Conservation (phyloP, 1,140 invertebrate genomes). For the Proctacanthus coquilletti region DNA sequence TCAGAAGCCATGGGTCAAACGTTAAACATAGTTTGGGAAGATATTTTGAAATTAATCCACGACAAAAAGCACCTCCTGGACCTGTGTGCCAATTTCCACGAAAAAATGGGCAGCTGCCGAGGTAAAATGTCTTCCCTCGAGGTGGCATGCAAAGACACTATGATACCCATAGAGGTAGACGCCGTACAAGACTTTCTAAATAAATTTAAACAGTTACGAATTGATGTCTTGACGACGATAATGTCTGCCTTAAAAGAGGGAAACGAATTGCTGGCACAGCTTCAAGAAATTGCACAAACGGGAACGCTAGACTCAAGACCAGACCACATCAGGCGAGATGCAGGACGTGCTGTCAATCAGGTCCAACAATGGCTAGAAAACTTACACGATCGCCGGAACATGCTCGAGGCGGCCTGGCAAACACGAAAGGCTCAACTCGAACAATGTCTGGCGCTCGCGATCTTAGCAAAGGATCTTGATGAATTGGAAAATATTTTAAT, state of each 20-base stretch:
- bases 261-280: conserved; percentile 52
- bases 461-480: conserved; percentile 54
- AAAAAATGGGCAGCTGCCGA: conserved; percentile 50
- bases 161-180: conserved; percentile 50
- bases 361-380: conserved; percentile 61
- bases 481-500: conserved; percentile 46
- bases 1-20: conserved; percentile 86
- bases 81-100: conserved; percentile 56
- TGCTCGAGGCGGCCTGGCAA: conserved; percentile 58
- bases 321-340: conserved; percentile 44
- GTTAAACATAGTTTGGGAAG: conserved; percentile 72
- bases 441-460: conserved; percentile 58
- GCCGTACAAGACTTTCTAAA: conserved; percentile 45
- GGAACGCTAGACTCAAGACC: conserved; percentile 61
- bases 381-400: conserved; percentile 57
- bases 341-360: conserved; percentile 46
- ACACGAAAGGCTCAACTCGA: conserved; percentile 53
- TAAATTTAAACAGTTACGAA: conserved; percentile 45
- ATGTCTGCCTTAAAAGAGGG: conserved; percentile 64
- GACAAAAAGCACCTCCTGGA: conserved; percentile 61
- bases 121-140: conserved; percentile 52
- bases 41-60: conserved; percentile 67
- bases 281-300: conserved; percentile 47
- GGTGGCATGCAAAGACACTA: conserved; percentile 42
- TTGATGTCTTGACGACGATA: conserved; percentile 55